Evolutionary conservation across 2,888 invertebrate species (phyloP), one percentile per base, ranked within the genome.

Genomic region (Cremastobaeus sp.): DNA sequence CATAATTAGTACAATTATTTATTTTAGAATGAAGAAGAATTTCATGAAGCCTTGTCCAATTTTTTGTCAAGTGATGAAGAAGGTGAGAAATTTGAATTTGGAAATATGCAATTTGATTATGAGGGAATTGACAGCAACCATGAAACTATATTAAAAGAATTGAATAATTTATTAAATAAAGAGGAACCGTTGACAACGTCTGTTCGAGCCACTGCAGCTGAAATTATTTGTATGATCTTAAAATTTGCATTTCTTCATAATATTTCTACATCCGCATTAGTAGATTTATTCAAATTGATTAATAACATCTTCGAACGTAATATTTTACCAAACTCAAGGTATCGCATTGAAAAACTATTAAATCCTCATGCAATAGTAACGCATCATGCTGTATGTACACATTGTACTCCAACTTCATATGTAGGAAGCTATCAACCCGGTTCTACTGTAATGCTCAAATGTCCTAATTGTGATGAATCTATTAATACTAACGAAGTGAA

Each of bases 161-260:
- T 45, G 17, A 12, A 28, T 12, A 5, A 14, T 5, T 45, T 45
- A 14, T 14, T 28, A 14, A 47, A 30, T 28, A 8, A 15, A 12
- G 6, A 14, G 14, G 47, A 25, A 12, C 47, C 25, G 6, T 4
- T 25, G 14, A 28, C 25, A 6, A 8, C 30, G n/a, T 5, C 50
- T 34, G 34, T 34, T n/a, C 4, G 3, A 15, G 47, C 47, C 4
- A 47, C 30, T 15, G 30, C 15, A 30, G n/a, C 5, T 1, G 30
- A 47, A 30, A 47, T 47, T 15, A 30, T 47, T n/a, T 30, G 47
- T 30, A 47, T 47, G 47, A 47, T 47, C 17, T 47, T 47, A 18
- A 47, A 30, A n/a, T 47, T n/a, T 30, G 11, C 47, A 9, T 47
- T 47, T 15, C 3, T 47, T 25, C 8, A n/a, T n/a, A n/a, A n/a